Evolutionary conservation across 2,797 vertebrate genomes (phyloP).

Genomic region (Buceros bicornis): DNA sequence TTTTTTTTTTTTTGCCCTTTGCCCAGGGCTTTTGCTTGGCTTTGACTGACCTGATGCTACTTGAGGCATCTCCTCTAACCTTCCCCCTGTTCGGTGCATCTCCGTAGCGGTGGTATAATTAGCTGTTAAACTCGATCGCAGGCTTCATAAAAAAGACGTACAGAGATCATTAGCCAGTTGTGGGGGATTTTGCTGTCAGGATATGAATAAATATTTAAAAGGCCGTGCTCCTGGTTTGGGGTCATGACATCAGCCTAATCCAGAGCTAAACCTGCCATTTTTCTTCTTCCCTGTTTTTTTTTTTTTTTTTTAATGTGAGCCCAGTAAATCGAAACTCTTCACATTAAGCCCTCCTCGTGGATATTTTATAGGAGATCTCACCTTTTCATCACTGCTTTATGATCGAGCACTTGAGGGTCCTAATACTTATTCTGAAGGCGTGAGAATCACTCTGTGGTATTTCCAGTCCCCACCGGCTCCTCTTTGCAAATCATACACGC

Average conservation of each 20-base stretch:
- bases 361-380: background rate
- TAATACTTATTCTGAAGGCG: background rate
- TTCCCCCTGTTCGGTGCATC: background rate
- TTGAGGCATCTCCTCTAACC: background rate
- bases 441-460: background rate
- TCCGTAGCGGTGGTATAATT: background rate
- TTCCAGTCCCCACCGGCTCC: background rate
- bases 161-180: background rate
- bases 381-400: background rate
- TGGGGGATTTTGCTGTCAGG: background rate
- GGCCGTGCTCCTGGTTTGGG: background rate
- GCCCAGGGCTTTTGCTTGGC: background rate
- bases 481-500: slow-evolving; percentile 43
- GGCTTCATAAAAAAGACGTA: background rate
- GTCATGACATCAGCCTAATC: background rate
- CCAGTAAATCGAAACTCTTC: background rate
- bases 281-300: background rate
- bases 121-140: background rate
- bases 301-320: background rate
- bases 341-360: background rate
- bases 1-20: background rate
- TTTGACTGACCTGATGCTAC: background rate
- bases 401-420: background rate
- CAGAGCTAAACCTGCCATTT: background rate
- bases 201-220: background rate